Evolutionary conservation across 2,113 vertebrate species (phyloP).

Genomic region (Poeciliopsis occidentalis): DNA sequence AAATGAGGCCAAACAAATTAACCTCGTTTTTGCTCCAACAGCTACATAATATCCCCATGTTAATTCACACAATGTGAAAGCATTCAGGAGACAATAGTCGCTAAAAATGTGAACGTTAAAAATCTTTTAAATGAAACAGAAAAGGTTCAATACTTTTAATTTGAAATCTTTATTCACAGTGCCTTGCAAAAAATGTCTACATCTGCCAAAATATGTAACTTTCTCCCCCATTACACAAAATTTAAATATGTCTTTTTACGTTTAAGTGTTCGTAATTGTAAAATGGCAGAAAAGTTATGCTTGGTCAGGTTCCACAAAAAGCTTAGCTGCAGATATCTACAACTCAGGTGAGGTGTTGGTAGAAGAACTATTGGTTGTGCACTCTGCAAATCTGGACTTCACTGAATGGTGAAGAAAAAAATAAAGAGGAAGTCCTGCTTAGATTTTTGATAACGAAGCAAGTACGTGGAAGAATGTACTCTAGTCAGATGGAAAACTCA

Average conservation of each 20-base stretch:
- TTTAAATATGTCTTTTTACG: not conserved
- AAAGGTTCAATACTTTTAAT: not conserved
- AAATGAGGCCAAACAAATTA: conserved; percentile 58
- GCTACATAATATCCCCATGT: not conserved
- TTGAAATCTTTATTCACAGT: not conserved
- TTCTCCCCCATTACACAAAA: not conserved
- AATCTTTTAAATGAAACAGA: not conserved
- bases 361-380: too few relatives aligned
- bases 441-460: too few relatives aligned
- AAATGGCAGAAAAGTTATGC: too few relatives aligned
- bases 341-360: too few relatives aligned
- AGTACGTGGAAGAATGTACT: too few relatives aligned
- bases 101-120: not conserved
- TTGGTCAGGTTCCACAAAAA: too few relatives aligned
- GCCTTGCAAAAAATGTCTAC: not conserved
- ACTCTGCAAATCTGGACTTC: too few relatives aligned
- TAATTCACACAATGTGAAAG: not conserved
- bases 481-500: too few relatives aligned
- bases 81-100: not conserved
- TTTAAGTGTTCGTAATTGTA: too few relatives aligned
- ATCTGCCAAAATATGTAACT: not conserved
- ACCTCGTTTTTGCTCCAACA: conserved; percentile 27
- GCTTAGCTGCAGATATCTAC: too few relatives aligned
- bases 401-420: too few relatives aligned
- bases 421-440: too few relatives aligned